Evolutionary conservation across 1,140 invertebrate species (phyloP).

Genomic region (Drosophila seguyi): DNA sequence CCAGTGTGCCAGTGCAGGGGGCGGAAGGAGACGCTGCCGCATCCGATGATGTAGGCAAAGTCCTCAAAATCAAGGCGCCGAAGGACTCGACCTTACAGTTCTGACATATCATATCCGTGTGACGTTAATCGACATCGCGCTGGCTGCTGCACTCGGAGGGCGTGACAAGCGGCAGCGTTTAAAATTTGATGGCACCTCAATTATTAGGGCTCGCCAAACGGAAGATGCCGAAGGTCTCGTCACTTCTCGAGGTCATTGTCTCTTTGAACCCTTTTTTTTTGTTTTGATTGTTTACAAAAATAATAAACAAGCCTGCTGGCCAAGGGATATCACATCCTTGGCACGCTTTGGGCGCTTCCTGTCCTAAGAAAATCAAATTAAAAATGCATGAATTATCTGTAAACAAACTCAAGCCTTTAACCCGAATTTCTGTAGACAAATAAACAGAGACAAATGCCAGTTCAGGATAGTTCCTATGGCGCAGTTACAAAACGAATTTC

Average conservation of each 20-base stretch:
- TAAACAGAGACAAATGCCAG: neutral
- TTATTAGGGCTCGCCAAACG: slow-evolving; percentile 19
- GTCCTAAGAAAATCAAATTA: slow-evolving; percentile 50
- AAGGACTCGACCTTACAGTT: slow-evolving; percentile 82
- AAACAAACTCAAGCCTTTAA: slow-evolving; percentile 38
- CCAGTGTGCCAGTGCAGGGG: slow-evolving; percentile 25
- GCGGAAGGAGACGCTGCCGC: slow-evolving; percentile 9
- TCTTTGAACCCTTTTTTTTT: slow-evolving; percentile 33
- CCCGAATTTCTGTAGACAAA: slow-evolving; percentile 20
- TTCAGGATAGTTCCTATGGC: slow-evolving; percentile 20
- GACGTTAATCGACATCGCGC: slow-evolving; percentile 66
- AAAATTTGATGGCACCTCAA: slow-evolving; percentile 50
- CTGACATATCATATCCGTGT: slow-evolving; percentile 63
- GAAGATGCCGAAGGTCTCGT: slow-evolving; percentile 9
- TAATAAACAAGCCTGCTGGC: slow-evolving; percentile 13
- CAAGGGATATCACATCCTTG: slow-evolving; percentile 26
- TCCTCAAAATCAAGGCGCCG: slow-evolving; percentile 70
- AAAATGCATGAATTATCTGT: slow-evolving; percentile 49
- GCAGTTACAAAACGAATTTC: slow-evolving; percentile 27
- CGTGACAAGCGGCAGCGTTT: slow-evolving; percentile 20
- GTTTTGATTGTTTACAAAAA: neutral
- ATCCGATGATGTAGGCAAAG: slow-evolving; percentile 74
- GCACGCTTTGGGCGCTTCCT: slow-evolving; percentile 5
- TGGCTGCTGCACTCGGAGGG: slow-evolving; percentile 14
- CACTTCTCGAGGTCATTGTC: slow-evolving; percentile 41